Evolutionary conservation across 2,888 invertebrate species (phyloP).

Genomic region (Iphiclides podalirius): DNA sequence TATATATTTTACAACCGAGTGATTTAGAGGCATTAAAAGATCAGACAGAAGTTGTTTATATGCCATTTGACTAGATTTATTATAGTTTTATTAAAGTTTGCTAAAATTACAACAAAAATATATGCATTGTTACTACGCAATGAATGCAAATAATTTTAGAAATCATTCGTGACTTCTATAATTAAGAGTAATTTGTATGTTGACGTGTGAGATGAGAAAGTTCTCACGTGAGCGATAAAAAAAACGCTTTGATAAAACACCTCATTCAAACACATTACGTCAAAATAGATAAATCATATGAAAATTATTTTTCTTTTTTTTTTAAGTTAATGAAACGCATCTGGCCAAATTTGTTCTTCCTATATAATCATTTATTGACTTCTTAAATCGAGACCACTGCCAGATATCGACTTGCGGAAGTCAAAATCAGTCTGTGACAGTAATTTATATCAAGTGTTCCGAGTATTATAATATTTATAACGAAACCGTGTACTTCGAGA

Average conservation of each 20-base stretch:
- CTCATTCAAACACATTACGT: neutral
- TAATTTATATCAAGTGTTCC: constrained; percentile 1
- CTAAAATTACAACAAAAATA: too few species aligned
- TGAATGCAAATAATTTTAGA: too few species aligned
- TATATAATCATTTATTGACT: neutral
- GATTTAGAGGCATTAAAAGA: too few species aligned
- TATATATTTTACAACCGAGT: neutral
- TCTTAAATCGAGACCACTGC: constrained; percentile 5
- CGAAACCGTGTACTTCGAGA: constrained; percentile 1
- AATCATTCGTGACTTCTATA: too few species aligned
- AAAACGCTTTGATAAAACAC: constrained; percentile 10
- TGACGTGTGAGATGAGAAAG: too few species aligned
- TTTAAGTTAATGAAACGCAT: too few species aligned
- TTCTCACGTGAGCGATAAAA: constrained; percentile 17
- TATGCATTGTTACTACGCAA: too few species aligned
- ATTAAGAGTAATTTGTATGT: too few species aligned
- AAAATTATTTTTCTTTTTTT: too few species aligned
- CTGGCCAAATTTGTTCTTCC: neutral
- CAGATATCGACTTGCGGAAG: constrained; percentile 12
- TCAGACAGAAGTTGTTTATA: too few species aligned
- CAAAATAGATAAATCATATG: neutral
- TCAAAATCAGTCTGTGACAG: neutral
- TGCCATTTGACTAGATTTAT: too few species aligned
- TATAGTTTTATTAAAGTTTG: too few species aligned
- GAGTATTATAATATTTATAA: constrained; percentile 14